Percentiles rank a stretch among this genome's conserved stretches.
These are phyloP conservation scores for Peromyscus eremicus DNA, from an alignment of 2,797 vertebrate species.

Conservation along the genomic window DNA sequence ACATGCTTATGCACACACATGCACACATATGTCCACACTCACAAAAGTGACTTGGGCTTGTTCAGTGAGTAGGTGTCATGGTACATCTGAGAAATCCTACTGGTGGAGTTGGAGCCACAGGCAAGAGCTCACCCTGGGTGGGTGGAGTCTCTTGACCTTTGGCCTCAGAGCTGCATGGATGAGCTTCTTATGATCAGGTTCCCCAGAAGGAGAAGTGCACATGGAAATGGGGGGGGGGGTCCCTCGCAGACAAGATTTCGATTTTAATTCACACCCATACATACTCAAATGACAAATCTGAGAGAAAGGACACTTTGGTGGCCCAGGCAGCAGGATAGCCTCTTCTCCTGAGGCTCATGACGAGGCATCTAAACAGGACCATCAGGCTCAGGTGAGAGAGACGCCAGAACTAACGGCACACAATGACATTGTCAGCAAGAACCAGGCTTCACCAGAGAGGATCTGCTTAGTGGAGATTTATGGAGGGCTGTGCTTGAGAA, in stretches of 20 bases:
- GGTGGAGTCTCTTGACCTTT: background rate
- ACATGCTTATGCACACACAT: background rate
- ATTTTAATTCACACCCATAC: background rate
- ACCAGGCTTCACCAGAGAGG: background rate
- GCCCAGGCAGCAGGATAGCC: background rate
- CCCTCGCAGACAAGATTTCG: background rate
- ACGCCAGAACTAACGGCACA: background rate
- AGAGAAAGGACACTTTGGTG: background rate
- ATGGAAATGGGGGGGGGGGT: background rate
- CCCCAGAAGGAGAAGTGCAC: background rate
- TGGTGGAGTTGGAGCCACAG: accelerated
- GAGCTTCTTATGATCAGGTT: accelerated
- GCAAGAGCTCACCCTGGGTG: too few species aligned
- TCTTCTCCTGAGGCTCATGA: background rate
- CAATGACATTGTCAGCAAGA: slow-evolving; percentile 54
- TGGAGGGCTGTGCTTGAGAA: background rate
- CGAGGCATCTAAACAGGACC: too few species aligned
- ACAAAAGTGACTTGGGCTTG: background rate
- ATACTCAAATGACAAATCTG: background rate
- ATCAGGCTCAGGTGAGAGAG: background rate
- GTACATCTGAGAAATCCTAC: background rate
- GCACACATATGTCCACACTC: background rate
- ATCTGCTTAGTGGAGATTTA: slow-evolving; percentile 22
- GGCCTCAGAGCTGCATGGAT: accelerated
- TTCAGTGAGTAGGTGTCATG: accelerated